Percentiles rank a stretch among this genome's conserved stretches.
Evolutionary conservation across 2,888 invertebrate genomes (phyloP).

Genomic region (Dynastes grantii): DNA sequence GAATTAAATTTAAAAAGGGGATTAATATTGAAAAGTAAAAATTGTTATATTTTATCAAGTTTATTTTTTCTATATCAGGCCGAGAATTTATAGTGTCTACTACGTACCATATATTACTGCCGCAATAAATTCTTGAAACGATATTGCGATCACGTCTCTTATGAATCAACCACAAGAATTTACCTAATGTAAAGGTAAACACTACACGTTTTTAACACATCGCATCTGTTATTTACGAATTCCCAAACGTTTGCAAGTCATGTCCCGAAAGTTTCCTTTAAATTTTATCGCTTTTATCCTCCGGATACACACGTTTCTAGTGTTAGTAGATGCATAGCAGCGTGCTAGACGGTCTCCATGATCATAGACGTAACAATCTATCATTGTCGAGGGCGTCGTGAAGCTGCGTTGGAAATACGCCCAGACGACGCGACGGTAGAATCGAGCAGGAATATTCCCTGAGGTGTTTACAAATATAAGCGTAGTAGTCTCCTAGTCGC

Average conservation of each 20-base stretch:
- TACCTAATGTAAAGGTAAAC: neutral
- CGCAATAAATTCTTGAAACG: too few species aligned
- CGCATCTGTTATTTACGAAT: conserved; percentile 16
- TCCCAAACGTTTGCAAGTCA: conserved; percentile 15
- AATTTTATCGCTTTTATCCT: conserved; percentile 35
- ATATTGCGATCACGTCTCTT: too few species aligned
- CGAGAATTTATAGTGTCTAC: too few species aligned
- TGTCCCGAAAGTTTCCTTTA: conserved; percentile 20
- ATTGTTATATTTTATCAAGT: too few species aligned
- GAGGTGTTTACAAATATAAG: conserved; percentile 15
- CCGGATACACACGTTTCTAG: neutral
- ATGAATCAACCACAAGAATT: neutral
- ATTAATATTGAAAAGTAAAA: too few species aligned
- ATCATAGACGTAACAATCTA: conserved; percentile 26
- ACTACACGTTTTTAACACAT: neutral
- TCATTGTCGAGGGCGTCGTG: conserved; percentile 38
- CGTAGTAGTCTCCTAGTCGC: too few species aligned
- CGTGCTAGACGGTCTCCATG: neutral
- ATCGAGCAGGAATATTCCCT: conserved; percentile 4
- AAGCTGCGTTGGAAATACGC: neutral
- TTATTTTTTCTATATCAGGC: too few species aligned
- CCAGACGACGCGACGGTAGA: neutral
- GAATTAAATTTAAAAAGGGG: too few species aligned
- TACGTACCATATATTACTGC: too few species aligned
- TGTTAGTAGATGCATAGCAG: neutral